A percentile compares a stretch with the other conserved stretches of the same genome.
phyloP scores from a whole-genome alignment of 1,140 invertebrate genomes.

The Charaxes varanes region DNA sequence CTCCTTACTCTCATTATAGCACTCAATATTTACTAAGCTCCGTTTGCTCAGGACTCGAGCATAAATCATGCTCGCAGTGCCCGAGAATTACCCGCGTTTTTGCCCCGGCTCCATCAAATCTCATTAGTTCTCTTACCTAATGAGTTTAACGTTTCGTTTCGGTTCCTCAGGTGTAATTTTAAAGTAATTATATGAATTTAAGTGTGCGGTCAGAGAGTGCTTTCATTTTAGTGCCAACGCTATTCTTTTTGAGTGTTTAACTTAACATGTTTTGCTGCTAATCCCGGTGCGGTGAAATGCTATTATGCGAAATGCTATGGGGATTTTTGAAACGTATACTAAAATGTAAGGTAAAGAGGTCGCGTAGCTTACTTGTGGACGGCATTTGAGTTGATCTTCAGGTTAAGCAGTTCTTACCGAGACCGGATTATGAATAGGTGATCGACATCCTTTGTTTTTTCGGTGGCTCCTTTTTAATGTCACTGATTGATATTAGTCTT shows the following conservation, averaged over 20 bases:
- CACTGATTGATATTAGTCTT: too few relatives aligned
- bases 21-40: neutral
- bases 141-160: constrained; percentile 34
- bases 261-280: neutral
- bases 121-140: constrained; percentile 39
- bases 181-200: constrained; percentile 22
- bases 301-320: too few relatives aligned
- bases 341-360: too few relatives aligned
- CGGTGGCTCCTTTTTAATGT: too few relatives aligned
- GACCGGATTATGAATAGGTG: too few relatives aligned
- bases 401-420: too few relatives aligned
- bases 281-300: too few relatives aligned
- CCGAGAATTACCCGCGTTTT: constrained; percentile 36
- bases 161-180: constrained; percentile 13
- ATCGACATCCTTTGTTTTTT: too few relatives aligned
- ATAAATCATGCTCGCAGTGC: constrained; percentile 40
- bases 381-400: too few relatives aligned
- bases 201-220: constrained; percentile 4
- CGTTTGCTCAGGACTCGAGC: constrained; percentile 13
- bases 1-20: neutral
- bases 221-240: neutral
- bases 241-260: neutral
- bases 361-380: too few relatives aligned
- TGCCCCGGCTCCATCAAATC: constrained; percentile 37
- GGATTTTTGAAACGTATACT: too few relatives aligned